phyloP scores from a whole-genome alignment of 2,888 invertebrate species.

The Tetheella fluctuosa region DNA sequence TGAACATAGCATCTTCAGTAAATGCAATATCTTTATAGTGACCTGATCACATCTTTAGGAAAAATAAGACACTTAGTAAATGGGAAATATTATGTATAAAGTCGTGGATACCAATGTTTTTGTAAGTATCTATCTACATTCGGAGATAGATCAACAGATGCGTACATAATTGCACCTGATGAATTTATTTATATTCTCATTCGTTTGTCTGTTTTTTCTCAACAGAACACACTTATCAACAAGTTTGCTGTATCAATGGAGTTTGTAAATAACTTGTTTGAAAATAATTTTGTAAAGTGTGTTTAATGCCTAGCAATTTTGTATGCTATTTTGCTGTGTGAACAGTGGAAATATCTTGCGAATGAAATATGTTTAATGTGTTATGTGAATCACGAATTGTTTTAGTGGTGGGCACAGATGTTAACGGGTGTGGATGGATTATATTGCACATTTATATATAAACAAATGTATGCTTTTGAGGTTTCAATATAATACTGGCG shows the following conservation, averaged over 20 bases:
- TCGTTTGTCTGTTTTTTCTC: not conserved
- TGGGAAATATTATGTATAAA: too few species aligned
- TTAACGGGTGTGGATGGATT: too few species aligned
- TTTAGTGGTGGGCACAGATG: not conserved
- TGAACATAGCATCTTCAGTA: too few species aligned
- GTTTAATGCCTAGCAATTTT: conserved; percentile 12
- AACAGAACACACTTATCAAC: not conserved
- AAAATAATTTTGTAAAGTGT: too few species aligned
- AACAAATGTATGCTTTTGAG: too few species aligned
- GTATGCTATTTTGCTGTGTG: not conserved
- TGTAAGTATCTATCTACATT: not conserved
- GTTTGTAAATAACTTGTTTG: conserved; percentile 30
- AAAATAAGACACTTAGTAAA: too few species aligned
- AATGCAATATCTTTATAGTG: too few species aligned
- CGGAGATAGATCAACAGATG: not conserved
- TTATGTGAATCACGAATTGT: not conserved
- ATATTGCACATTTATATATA: too few species aligned
- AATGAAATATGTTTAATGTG: not conserved
- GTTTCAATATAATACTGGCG: too few species aligned
- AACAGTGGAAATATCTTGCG: not conserved
- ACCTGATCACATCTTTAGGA: too few species aligned
- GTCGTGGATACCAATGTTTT: too few species aligned
- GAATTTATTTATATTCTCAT: not conserved
- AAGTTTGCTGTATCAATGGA: not conserved
- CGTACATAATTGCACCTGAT: not conserved